These are phyloP conservation scores for Ammodramus savannarum DNA, from an alignment of 2,113 vertebrate species.

Conservation along the genomic window DNA sequence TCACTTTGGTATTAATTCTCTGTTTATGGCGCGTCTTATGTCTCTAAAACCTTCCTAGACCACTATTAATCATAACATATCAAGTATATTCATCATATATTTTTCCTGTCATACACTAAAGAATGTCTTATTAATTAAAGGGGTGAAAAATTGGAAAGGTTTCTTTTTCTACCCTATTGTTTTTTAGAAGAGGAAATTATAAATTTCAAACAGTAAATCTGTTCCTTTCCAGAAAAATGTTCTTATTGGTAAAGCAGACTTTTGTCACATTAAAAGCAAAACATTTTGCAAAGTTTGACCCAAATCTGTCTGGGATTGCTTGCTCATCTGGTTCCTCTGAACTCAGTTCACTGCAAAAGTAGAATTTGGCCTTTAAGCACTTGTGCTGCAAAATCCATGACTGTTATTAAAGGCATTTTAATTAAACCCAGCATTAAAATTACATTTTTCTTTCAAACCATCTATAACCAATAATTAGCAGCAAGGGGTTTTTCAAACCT, in stretches of 20 bases:
- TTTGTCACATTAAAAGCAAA: conserved; percentile 39
- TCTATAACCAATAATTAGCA: conserved; percentile 69
- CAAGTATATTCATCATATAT: conserved; percentile 65
- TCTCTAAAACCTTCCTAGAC: conserved; percentile 62
- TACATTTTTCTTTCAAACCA: conserved; percentile 46
- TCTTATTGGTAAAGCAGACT: conserved; percentile 40
- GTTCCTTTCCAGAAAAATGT: conserved; percentile 44
- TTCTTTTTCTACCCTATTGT: conserved; percentile 49
- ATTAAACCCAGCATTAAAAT: conserved; percentile 65
- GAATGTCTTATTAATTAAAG: conserved; percentile 68
- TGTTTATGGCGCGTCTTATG: conserved; percentile 67
- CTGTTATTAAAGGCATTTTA: conserved; percentile 71
- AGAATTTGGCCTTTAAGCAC: conserved; percentile 25
- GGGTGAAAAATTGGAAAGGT: conserved; percentile 49
- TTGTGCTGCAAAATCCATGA: conserved; percentile 52
- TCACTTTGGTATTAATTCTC: conserved; percentile 53
- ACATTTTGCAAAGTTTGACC: background rate
- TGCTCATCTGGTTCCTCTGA: conserved; percentile 22
- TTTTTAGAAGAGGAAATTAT: conserved; percentile 57
- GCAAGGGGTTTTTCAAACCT: conserved; percentile 60
- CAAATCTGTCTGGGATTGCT: background rate
- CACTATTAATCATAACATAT: conserved; percentile 66
- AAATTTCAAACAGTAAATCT: conserved; percentile 40
- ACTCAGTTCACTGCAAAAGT: background rate
- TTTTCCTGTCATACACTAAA: conserved; percentile 61